Conservation (phyloP, 2,888 invertebrate genomes). For the Drosophila kanekoi region DNA sequence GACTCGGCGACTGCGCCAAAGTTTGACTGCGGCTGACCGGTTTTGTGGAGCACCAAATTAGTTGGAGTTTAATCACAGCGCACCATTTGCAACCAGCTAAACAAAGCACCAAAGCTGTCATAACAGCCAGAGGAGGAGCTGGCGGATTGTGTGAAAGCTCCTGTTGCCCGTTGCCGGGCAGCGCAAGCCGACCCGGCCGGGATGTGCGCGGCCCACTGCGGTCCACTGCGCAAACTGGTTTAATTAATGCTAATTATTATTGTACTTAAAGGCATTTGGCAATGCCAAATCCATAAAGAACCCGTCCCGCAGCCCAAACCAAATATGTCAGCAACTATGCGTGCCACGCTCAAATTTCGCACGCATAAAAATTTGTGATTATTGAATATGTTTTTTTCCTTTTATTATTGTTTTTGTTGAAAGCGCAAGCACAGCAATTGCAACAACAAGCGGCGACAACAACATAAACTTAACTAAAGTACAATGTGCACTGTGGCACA, state of each 20-base stretch:
- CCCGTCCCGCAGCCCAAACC: conserved; percentile 9
- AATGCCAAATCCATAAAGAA: background rate
- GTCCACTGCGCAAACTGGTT: conserved; percentile 17
- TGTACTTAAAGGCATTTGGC: conserved; percentile 31
- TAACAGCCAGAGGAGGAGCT: conserved; percentile 35
- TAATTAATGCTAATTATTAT: conserved; percentile 72
- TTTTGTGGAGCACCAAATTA: conserved; percentile 74
- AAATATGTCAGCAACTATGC: conserved; percentile 49
- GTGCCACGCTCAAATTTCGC: conserved; percentile 52
- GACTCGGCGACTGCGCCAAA: conserved; percentile 14
- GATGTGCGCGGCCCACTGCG: conserved; percentile 7
- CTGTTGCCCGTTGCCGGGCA: background rate
- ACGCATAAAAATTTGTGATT: conserved; percentile 78
- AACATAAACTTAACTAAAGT: conserved; percentile 35
- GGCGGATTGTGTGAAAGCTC: background rate
- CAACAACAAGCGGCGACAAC: conserved; percentile 38
- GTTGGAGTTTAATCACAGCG: conserved; percentile 74
- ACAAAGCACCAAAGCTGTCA: conserved; percentile 67
- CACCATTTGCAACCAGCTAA: conserved; percentile 37
- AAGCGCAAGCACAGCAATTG: conserved; percentile 28
- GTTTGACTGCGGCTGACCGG: conserved; percentile 58
- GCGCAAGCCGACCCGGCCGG: no score
- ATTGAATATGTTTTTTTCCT: conserved; percentile 72
- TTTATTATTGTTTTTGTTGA: conserved; percentile 36
- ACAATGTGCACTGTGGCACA: conserved; percentile 45